Percentiles rank a stretch among this genome's conserved stretches.
Conservation (phyloP, 2,888 invertebrate genomes). For the Erebia aethiops region DNA sequence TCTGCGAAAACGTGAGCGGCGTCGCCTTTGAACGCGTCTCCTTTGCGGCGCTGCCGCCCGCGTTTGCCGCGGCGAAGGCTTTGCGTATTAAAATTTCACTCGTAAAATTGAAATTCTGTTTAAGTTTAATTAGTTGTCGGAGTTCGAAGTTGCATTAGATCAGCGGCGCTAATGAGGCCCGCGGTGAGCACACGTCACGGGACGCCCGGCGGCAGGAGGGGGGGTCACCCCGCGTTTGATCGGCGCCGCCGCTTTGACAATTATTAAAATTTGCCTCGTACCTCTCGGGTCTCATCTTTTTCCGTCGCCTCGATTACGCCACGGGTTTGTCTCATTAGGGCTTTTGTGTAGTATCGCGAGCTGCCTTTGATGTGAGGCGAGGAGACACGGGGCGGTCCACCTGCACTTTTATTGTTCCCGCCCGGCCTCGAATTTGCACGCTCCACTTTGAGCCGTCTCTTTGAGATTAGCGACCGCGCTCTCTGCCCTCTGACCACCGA, state of each 20-base stretch:
- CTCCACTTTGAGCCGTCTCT: conserved; percentile 76
- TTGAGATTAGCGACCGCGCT: conserved; percentile 69
- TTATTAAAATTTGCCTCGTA: conserved; percentile 84
- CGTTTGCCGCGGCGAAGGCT: conserved; percentile 68
- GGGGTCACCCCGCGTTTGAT: conserved; percentile 74
- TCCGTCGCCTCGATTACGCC: conserved; percentile 82
- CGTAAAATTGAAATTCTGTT: conserved; percentile 80
- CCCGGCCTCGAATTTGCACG: conserved; percentile 76
- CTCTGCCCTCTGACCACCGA: conserved; percentile 47
- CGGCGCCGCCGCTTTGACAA: conserved; percentile 84
- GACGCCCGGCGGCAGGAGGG: conserved; percentile 47
- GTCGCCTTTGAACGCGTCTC: conserved; percentile 78
- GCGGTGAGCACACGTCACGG: conserved; percentile 74
- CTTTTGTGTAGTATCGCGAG: conserved; percentile 81
- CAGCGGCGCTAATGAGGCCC: conserved; percentile 80
- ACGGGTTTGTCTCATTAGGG: conserved; percentile 83
- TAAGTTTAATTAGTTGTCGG: conserved; percentile 79
- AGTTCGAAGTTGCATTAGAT: conserved; percentile 80
- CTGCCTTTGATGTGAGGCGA: conserved; percentile 75
- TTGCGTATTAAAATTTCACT: conserved; percentile 80
- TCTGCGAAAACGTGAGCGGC: conserved; percentile 82
- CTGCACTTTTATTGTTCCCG: conserved; percentile 81
- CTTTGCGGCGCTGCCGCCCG: conserved; percentile 62
- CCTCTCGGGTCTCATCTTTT: conserved; percentile 82
- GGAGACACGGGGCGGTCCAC: conserved; percentile 71